phyloP scores from a whole-genome alignment of 2,113 vertebrate species.

The Syngnathus typhle region DNA sequence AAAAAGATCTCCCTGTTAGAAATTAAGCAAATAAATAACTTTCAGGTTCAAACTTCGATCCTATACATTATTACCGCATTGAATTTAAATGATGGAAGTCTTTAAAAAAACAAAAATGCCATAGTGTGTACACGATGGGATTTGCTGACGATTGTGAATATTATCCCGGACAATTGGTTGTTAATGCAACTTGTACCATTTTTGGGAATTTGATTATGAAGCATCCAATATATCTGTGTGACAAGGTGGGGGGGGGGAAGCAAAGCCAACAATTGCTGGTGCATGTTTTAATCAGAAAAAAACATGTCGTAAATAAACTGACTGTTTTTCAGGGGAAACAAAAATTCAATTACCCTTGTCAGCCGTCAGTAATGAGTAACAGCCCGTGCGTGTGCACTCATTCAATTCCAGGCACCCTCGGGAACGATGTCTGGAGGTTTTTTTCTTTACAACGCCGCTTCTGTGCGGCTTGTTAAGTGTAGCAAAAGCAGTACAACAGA shows the following conservation, averaged over 20 bases:
- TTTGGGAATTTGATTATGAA: neutral
- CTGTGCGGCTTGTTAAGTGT: conserved; percentile 40
- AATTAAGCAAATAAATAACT: neutral
- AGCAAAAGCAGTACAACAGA: conserved; percentile 54
- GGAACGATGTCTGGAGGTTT: conserved; percentile 50
- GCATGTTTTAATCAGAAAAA: conserved; percentile 35
- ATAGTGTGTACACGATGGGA: neutral
- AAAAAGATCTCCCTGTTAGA: neutral
- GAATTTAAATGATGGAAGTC: no score
- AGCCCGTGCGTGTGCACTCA: conserved; percentile 59
- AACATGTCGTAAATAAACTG: conserved; percentile 52
- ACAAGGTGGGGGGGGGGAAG: neutral
- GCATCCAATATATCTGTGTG: conserved; percentile 1
- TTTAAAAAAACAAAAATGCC: no score
- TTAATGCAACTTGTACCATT: neutral
- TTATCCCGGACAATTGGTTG: neutral
- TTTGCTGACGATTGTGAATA: neutral
- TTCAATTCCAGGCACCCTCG: conserved; percentile 60
- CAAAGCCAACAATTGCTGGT: conserved; percentile 13
- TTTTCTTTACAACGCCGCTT: conserved; percentile 15
- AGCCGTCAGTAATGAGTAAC: conserved; percentile 62
- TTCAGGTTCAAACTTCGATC: neutral
- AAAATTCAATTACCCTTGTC: conserved; percentile 64
- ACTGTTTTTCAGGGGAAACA: conserved; percentile 44
- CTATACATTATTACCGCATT: neutral